A percentile compares a stretch with the other conserved stretches of the same genome.
These are phyloP conservation scores for Cryptophagus acutangulus DNA, from an alignment of 2,888 invertebrate species.

Conservation along the genomic window DNA sequence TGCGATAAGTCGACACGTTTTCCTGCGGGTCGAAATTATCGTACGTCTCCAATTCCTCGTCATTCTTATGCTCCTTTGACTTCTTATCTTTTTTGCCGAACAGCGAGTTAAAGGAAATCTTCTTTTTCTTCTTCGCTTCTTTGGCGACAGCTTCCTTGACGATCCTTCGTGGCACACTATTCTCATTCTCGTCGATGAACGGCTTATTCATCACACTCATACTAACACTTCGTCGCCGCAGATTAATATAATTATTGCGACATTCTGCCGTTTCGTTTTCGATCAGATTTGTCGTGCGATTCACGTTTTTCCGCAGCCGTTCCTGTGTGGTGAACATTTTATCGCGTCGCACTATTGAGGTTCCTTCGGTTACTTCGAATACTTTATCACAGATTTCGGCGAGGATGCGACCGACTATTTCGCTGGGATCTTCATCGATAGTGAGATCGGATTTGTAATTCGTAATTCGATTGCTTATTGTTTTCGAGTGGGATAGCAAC, in stretches of 20 bases:
- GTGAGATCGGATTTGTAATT: too few relatives aligned
- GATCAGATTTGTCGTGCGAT: not conserved
- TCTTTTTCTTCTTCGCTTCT: slow-evolving; percentile 31
- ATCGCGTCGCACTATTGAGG: slow-evolving; percentile 26
- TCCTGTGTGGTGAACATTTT: slow-evolving; percentile 13
- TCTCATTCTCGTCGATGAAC: slow-evolving; percentile 30
- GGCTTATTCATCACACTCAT: slow-evolving; percentile 19
- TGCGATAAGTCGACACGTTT: slow-evolving; percentile 26
- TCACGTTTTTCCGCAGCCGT: slow-evolving; percentile 7
- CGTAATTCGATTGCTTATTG: too few relatives aligned
- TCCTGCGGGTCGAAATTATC: slow-evolving; percentile 29
- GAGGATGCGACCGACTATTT: too few relatives aligned
- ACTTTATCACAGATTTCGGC: slow-evolving; percentile 30
- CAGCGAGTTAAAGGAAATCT: slow-evolving; percentile 33
- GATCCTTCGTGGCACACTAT: too few relatives aligned
- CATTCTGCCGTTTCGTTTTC: slow-evolving; percentile 20
- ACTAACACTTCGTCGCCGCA: slow-evolving; percentile 25
- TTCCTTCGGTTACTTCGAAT: slow-evolving; percentile 22
- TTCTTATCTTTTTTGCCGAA: slow-evolving; percentile 32
- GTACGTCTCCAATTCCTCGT: slow-evolving; percentile 33
- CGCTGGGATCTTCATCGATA: too few relatives aligned
- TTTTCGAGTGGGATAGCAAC: too few relatives aligned
- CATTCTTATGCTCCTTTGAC: slow-evolving; percentile 28
- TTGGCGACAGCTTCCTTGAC: slow-evolving; percentile 19
- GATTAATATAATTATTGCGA: slow-evolving; percentile 23